phyloP scores from a whole-genome alignment of 2,888 invertebrate species.

The Campoplex capitator region DNA sequence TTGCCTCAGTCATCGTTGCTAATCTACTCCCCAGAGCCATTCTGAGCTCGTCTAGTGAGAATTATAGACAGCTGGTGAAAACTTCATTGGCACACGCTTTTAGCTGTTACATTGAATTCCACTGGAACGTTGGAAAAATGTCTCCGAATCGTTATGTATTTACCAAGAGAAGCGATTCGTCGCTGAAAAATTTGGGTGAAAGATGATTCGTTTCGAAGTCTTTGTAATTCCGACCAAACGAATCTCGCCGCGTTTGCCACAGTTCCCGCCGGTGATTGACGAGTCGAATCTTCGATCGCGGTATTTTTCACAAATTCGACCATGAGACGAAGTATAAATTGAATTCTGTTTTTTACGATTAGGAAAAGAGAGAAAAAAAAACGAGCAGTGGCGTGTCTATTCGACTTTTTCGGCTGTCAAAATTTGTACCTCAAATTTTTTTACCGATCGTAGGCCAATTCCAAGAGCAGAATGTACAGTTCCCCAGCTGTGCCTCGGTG shows the following conservation, averaged over 20 bases:
- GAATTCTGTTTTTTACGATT: conserved; percentile 62
- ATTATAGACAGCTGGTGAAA: not conserved
- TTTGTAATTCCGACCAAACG: conserved; percentile 51
- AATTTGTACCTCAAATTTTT: not conserved
- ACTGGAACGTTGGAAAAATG: too few species aligned
- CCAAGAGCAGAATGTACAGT: conserved; percentile 77
- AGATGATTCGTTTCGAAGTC: not conserved
- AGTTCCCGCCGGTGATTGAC: not conserved
- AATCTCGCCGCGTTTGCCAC: conserved; percentile 50
- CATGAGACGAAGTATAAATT: conserved; percentile 71
- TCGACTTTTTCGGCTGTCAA: not conserved
- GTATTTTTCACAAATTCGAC: conserved; percentile 62
- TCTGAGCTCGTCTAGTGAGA: conserved; percentile 68
- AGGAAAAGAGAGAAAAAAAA: not conserved
- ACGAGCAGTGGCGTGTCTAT: not conserved
- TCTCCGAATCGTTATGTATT: not conserved
- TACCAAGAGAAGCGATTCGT: conserved; percentile 31
- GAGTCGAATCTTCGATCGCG: not conserved
- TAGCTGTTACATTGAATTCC: not conserved
- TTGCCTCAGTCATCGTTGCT: conserved; percentile 70
- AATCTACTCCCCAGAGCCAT: conserved; percentile 71
- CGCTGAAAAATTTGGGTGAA: not conserved
- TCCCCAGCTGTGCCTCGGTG: conserved; percentile 73
- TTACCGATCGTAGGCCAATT: conserved; percentile 80
- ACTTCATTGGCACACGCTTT: not conserved